These are phyloP conservation scores for Aplidium turbinatum DNA, from an alignment of 23 tunicate species.

Conservation along the genomic window DNA sequence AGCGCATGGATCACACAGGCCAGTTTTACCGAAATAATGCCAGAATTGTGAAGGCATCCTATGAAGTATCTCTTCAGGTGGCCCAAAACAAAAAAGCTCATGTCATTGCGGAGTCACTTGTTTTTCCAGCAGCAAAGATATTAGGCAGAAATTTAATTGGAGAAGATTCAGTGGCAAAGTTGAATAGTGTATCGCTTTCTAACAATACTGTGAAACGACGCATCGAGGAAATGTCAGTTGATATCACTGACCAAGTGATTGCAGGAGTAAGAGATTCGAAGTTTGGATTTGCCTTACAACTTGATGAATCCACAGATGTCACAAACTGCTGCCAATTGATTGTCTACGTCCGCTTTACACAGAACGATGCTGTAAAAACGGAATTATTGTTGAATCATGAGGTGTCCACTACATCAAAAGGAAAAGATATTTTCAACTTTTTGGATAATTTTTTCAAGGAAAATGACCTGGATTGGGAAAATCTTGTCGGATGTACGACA, in stretches of 20 bases:
- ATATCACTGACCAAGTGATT: conserved; percentile 32
- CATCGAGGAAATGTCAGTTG: conserved; percentile 29
- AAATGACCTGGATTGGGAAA: conserved; percentile 55
- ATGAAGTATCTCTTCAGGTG: conserved; percentile 65
- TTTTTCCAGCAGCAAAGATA: conserved; percentile 55
- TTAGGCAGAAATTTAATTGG: conserved; percentile 42
- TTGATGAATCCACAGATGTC: conserved; percentile 30
- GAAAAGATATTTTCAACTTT: conserved; percentile 22
- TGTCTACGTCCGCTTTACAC: conserved; percentile 31
- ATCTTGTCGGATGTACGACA: conserved; percentile 18
- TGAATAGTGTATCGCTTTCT: conserved; percentile 31
- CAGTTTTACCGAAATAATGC: conserved; percentile 28
- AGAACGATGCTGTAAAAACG: conserved; percentile 34
- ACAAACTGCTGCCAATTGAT: conserved; percentile 18
- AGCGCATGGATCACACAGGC: conserved; percentile 60
- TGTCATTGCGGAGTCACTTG: conserved; percentile 66
- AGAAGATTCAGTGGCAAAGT: conserved; percentile 43
- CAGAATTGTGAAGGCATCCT: conserved; percentile 52
- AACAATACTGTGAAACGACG: conserved; percentile 16
- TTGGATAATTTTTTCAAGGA: conserved; percentile 39
- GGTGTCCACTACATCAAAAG: conserved; percentile 19
- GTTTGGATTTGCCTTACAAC: conserved; percentile 30
- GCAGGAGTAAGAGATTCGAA: conserved; percentile 15
- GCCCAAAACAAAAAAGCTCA: conserved; percentile 64
- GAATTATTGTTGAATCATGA: conserved; percentile 32